phyloP scores from a whole-genome alignment of 2,113 vertebrate species.

The Phycodurus eques region DNA sequence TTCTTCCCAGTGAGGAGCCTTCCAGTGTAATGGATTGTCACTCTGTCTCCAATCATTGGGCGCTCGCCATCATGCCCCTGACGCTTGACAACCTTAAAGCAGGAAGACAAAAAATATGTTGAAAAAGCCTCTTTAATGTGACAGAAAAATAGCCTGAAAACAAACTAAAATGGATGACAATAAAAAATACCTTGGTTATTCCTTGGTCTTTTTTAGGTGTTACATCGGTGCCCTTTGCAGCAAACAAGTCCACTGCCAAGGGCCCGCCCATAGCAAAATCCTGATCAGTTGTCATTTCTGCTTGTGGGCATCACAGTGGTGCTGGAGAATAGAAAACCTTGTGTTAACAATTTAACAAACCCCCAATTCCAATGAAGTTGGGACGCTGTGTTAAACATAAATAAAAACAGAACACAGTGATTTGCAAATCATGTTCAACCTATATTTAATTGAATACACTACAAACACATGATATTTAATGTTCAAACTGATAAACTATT shows the following conservation, averaged over 20 bases:
- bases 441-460: too few relatives aligned
- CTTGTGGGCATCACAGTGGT: constrained; percentile 37
- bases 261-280: constrained; percentile 75
- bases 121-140: not conserved
- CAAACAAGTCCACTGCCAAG: constrained; percentile 68
- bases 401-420: too few relatives aligned
- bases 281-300: constrained; percentile 87
- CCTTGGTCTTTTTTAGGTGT: constrained; percentile 82
- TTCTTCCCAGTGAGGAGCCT: constrained; percentile 87
- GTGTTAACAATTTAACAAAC: constrained; percentile 4
- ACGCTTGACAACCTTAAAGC: constrained; percentile 79
- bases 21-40: constrained; percentile 92
- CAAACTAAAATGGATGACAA: not conserved
- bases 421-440: too few relatives aligned
- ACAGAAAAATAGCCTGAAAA: constrained; percentile 6
- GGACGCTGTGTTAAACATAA: too few relatives aligned
- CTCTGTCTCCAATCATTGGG: constrained; percentile 93
- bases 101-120: not conserved
- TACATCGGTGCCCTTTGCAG: constrained; percentile 81
- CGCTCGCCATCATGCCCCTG: constrained; percentile 77
- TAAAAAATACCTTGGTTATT: constrained; percentile 82
- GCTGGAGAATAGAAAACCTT: constrained; percentile 34
- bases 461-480: too few relatives aligned
- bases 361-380: too few relatives aligned
- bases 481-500: too few relatives aligned